A percentile compares a stretch with the other conserved stretches of the same genome.
Conservation (phyloP, 2,113 vertebrate genomes). For the Ictalurus punctatus region DNA sequence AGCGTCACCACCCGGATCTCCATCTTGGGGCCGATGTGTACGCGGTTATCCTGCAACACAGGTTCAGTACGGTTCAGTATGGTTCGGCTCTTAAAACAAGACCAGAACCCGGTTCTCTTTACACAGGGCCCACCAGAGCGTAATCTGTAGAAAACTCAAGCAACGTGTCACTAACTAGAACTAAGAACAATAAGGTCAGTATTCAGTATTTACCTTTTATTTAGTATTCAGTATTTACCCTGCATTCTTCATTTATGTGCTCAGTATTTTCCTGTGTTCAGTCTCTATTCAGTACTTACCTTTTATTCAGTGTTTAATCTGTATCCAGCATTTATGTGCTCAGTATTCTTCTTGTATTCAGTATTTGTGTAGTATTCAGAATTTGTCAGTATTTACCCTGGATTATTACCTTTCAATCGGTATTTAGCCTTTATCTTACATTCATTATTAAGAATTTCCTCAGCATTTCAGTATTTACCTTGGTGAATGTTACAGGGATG, state of each 20-base stretch:
- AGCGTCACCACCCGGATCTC: slow-evolving; percentile 97
- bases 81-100: neutral
- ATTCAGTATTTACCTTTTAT: neutral
- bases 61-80: neutral
- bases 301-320: no score
- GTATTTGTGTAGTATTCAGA: neutral
- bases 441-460: neutral
- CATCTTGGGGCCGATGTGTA: slow-evolving; percentile 99
- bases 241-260: neutral
- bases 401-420: neutral
- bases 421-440: no score
- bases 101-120: neutral
- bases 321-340: neutral
- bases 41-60: slow-evolving; percentile 87
- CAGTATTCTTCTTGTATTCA: neutral
- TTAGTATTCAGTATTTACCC: neutral
- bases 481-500: slow-evolving; percentile 97
- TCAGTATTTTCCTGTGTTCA: neutral
- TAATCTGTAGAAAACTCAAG: neutral
- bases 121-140: neutral
- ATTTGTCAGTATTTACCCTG: no score
- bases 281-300: neutral
- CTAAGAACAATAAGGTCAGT: neutral
- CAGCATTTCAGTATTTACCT: slow-evolving; percentile 71
- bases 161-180: neutral